A percentile compares a stretch with the other conserved stretches of the same genome.
Evolutionary conservation across 2,888 invertebrate genomes (phyloP).

Genomic region (Protodeltote pygarga): DNA sequence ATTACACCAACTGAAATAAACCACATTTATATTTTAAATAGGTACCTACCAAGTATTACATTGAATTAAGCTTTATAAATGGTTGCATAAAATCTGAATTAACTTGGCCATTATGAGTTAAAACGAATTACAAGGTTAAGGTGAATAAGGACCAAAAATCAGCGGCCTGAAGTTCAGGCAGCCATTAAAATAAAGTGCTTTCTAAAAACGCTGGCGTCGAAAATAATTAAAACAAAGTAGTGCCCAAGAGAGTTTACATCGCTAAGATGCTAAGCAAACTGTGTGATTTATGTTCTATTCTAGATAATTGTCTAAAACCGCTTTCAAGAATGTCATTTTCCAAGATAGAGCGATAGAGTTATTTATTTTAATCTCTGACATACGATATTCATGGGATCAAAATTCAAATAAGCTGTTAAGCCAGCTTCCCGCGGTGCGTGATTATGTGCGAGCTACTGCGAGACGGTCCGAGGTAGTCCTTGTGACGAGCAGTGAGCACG

Average conservation of each 20-base stretch:
- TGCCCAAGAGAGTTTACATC: slow-evolving; percentile 9
- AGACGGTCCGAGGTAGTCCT: too few species aligned
- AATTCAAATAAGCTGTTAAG: too few species aligned
- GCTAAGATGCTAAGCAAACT: not conserved
- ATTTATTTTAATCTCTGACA: too few species aligned
- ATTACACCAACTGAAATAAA: too few species aligned
- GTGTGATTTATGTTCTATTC: not conserved
- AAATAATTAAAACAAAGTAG: slow-evolving; percentile 23
- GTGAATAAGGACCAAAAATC: slow-evolving; percentile 4
- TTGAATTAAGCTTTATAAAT: not conserved
- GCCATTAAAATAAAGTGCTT: slow-evolving; percentile 30
- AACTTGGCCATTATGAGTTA: not conserved
- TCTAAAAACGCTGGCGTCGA: slow-evolving; percentile 6
- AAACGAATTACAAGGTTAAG: slow-evolving; percentile 1
- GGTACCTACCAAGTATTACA: not conserved
- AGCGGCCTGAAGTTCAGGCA: slow-evolving; percentile 7
- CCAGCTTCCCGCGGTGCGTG: too few species aligned
- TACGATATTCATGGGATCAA: too few species aligned
- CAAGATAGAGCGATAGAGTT: not conserved
- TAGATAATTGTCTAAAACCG: not conserved
- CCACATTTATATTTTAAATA: too few species aligned
- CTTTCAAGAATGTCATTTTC: not conserved
- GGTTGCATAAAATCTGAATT: not conserved
- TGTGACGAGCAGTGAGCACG: too few species aligned
- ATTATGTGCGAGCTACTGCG: too few species aligned